Conservation (phyloP, 1,140 invertebrate species). For the Drosophila orena region DNA sequence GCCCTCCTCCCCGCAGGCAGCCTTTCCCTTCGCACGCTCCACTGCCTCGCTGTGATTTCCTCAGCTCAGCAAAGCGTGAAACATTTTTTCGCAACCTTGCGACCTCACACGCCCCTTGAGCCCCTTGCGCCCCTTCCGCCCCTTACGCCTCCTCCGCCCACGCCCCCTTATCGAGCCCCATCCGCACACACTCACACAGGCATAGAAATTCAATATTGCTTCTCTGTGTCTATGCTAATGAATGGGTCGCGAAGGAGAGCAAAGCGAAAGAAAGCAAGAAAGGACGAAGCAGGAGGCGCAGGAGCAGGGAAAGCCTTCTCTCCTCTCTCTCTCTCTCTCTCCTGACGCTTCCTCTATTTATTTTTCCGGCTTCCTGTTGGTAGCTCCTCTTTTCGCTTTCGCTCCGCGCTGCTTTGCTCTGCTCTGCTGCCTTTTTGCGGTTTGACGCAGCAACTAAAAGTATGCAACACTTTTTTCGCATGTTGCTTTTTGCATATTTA, state of each 20-base stretch:
- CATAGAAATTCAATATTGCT: slow-evolving; percentile 81
- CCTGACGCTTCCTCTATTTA: slow-evolving; percentile 53
- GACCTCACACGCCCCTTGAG: slow-evolving; percentile 35
- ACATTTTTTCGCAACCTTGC: slow-evolving; percentile 77
- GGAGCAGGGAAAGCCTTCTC: neutral
- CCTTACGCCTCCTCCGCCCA: slow-evolving; percentile 4
- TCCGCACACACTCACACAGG: slow-evolving; percentile 12
- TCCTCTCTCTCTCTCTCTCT: slow-evolving; percentile 7
- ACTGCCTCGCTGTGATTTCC: slow-evolving; percentile 60
- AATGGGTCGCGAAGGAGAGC: slow-evolving; percentile 53
- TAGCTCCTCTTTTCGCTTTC: slow-evolving; percentile 17
- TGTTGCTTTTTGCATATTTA: slow-evolving; percentile 82
- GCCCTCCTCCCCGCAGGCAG: neutral
- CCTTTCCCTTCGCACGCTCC: slow-evolving; percentile 41
- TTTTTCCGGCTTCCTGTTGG: slow-evolving; percentile 77
- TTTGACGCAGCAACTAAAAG: slow-evolving; percentile 79
- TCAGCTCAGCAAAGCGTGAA: slow-evolving; percentile 62
- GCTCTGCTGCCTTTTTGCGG: slow-evolving; percentile 73
- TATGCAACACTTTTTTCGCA: slow-evolving; percentile 82
- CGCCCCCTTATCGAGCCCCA: neutral
- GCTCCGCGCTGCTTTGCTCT: slow-evolving; percentile 36
- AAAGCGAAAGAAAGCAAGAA: neutral
- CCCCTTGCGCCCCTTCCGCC: slow-evolving; percentile 3
- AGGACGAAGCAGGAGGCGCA: neutral
- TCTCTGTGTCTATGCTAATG: slow-evolving; percentile 78